Conservation (phyloP, 2,113 vertebrate species). For the Chlamydotis undulata region DNA sequence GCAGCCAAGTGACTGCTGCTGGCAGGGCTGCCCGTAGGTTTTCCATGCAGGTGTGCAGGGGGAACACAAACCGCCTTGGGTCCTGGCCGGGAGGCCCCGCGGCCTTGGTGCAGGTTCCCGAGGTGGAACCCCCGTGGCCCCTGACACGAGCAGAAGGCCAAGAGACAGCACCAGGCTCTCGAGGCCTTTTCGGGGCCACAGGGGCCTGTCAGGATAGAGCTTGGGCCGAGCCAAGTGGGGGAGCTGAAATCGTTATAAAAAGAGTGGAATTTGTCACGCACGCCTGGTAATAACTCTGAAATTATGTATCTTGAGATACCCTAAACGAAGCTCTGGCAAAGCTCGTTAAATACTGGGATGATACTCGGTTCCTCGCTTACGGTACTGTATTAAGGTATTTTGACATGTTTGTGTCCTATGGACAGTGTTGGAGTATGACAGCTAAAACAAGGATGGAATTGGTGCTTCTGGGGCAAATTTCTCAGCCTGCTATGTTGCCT, state of each 20-base stretch:
- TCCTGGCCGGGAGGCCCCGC: background rate
- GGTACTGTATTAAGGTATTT: background rate
- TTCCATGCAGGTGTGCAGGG: background rate
- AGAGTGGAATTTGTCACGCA: background rate
- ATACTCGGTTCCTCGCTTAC: background rate
- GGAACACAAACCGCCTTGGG: background rate
- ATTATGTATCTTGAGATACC: background rate
- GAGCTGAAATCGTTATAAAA: background rate
- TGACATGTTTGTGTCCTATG: background rate
- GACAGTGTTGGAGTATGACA: background rate
- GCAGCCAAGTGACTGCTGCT: background rate
- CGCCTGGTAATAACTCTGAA: background rate
- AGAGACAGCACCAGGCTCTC: rapidly evolving
- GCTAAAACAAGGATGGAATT: background rate
- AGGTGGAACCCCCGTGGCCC: rapidly evolving
- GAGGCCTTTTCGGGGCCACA: background rate
- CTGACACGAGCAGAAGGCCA: too few species aligned
- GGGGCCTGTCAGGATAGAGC: rapidly evolving
- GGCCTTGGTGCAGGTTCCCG: rapidly evolving
- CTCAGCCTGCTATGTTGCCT: background rate
- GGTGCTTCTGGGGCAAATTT: background rate
- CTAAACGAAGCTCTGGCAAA: background rate
- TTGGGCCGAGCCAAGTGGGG: too few species aligned
- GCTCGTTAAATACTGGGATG: background rate
- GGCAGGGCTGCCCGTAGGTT: background rate